A percentile compares a stretch with the other conserved stretches of the same genome.
Conservation (phyloP, 1,140 invertebrate species). For the Colletes latitarsis region DNA sequence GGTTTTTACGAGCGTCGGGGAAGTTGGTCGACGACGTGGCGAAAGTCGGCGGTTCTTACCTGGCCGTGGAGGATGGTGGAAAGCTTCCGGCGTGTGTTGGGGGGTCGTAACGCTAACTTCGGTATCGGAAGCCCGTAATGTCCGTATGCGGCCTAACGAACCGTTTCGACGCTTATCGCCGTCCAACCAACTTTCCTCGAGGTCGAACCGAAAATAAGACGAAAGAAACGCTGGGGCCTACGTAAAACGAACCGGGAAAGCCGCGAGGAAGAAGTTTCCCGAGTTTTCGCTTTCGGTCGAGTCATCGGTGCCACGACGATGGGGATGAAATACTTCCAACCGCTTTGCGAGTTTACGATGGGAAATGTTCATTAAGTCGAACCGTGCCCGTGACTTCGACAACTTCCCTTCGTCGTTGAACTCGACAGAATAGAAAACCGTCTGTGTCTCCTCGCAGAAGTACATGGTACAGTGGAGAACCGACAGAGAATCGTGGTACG, state of each 20-base stretch:
- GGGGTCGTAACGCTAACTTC: constrained; percentile 40
- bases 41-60: constrained; percentile 41
- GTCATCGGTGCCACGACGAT: constrained; percentile 1
- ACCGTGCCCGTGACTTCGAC: neutral
- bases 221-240: neutral
- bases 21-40: neutral
- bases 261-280: neutral
- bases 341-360: constrained; percentile 2
- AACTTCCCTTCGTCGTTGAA: neutral
- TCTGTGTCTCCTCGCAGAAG: too few relatives aligned
- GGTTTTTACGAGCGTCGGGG: neutral
- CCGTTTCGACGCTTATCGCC: constrained; percentile 44
- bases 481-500: too few relatives aligned
- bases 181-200: constrained; percentile 39
- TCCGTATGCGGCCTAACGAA: constrained; percentile 45
- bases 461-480: too few relatives aligned
- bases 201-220: constrained; percentile 18
- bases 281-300: constrained; percentile 2
- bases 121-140: constrained; percentile 52
- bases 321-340: constrained; percentile 2
- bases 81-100: constrained; percentile 34
- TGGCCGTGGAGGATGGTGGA: constrained; percentile 12
- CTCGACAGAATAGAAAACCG: too few relatives aligned
- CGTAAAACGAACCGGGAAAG: neutral
- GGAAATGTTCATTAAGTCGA: constrained; percentile 2